Evolutionary conservation across 2,797 vertebrate genomes (phyloP).

Genomic region (Zalophus californianus): DNA sequence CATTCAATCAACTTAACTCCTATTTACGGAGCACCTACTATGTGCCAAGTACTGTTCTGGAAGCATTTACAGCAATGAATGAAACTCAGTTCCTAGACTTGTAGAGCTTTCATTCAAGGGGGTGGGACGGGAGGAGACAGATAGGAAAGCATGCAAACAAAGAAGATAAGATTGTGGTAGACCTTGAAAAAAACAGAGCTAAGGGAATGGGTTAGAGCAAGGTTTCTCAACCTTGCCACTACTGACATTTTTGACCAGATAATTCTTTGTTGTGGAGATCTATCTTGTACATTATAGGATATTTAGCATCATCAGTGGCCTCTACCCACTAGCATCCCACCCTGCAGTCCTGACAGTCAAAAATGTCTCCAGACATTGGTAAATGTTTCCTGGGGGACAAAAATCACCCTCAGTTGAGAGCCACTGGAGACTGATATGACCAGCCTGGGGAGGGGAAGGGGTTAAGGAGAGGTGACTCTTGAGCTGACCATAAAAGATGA

Average conservation of each 20-base stretch:
- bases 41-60: not conserved
- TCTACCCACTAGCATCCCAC: not conserved
- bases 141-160: not conserved
- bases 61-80: slow-evolving; percentile 42
- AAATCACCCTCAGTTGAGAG: not conserved
- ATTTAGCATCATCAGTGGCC: not conserved
- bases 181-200: not conserved
- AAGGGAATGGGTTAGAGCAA: not conserved
- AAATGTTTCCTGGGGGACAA: not conserved
- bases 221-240: not conserved
- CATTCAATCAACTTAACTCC: not conserved
- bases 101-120: not conserved
- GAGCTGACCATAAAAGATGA: not conserved
- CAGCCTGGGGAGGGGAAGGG: not conserved
- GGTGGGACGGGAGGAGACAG: not conserved
- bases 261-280: not conserved
- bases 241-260: not conserved
- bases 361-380: not conserved
- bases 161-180: not conserved
- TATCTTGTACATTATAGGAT: not conserved
- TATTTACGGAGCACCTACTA: slow-evolving; percentile 18
- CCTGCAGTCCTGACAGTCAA: not conserved
- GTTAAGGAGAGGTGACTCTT: not conserved
- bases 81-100: slow-evolving; percentile 25
- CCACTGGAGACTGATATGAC: not conserved